Evolutionary conservation across 2,888 invertebrate species (phyloP), one percentile per base, ranked within the genome.

Genomic region (Macaria liturata): DNA sequence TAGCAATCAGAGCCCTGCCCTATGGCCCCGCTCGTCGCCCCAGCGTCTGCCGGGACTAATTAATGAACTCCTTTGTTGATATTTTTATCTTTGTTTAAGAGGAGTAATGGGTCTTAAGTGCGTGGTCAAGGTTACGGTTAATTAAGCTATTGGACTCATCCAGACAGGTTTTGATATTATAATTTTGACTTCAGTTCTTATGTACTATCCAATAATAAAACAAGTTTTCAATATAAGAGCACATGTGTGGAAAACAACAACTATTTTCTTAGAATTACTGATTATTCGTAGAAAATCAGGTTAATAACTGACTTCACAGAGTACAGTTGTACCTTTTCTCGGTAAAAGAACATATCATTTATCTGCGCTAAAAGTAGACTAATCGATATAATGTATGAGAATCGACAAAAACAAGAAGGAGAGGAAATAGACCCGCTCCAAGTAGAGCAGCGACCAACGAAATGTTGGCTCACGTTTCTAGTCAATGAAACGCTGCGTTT

Each of bases 401-500:
- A 54, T 50, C 59, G 31, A 59, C 40, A 59, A 54, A 50, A 54
- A 54, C 54, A 47, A 54, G 59, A 59, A 54, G 48, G 48, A 48
- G 48, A 60, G 59, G 59, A 60, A 60, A 56, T 60, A 52, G 59
- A 60, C 55, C 32, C 31, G 61, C 45, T 57, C 42, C 54, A 61
- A 57, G 50, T 61, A 42, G 57, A 57, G 9, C 54, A 47, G 50
- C 48, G 54, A 72, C 74, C 73, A 82, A 83, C 82, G 78, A 76
- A 86, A 84, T 83, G 84, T 86, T 88, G 82, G 80, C 84, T 85
- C 83, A 82, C 84, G 84, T 85, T 83, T 86, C 84, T 80, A 84
- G 84, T 85, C 85, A 88, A 89, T 88, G 86, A 88, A 86, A 83
- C 81, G 85, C 76, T 83, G 80, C 83, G 81, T 85, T 90, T 88